Conservation (phyloP, 2,888 invertebrate species). For the Colletes collaris region DNA sequence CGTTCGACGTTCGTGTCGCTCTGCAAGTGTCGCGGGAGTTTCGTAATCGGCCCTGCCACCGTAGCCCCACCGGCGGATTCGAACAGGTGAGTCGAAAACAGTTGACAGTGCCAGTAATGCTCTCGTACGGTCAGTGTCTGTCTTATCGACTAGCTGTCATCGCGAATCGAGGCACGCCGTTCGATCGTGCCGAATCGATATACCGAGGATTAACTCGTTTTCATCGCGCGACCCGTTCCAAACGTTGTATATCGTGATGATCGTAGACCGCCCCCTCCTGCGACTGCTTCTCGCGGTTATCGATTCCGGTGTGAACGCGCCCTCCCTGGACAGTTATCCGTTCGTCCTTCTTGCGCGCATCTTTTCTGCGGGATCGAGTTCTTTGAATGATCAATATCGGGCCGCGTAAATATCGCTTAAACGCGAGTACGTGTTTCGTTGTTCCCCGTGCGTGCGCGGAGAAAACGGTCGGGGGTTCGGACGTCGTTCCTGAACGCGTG, state of each 20-base stretch:
- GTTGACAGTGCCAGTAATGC: neutral
- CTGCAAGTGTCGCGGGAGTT: slow-evolving; percentile 28
- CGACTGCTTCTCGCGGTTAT: slow-evolving; percentile 68
- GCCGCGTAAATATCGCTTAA: slow-evolving; percentile 3
- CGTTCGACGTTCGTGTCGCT: neutral
- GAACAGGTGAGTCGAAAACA: slow-evolving; percentile 59
- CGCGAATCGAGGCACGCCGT: neutral
- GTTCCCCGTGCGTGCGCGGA: neutral
- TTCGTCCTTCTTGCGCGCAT: slow-evolving; percentile 42
- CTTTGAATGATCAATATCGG: slow-evolving; percentile 49
- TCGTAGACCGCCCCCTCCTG: slow-evolving; percentile 55
- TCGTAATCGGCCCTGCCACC: slow-evolving; percentile 31
- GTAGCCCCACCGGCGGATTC: slow-evolving; percentile 30
- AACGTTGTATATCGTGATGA: slow-evolving; percentile 49
- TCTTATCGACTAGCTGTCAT: neutral
- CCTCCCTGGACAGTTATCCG: slow-evolving; percentile 61
- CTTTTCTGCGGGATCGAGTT: slow-evolving; percentile 50
- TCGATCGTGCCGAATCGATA: slow-evolving; percentile 9
- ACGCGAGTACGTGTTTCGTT: neutral
- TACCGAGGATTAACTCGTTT: slow-evolving; percentile 2
- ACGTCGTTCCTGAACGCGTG: slow-evolving; percentile 4
- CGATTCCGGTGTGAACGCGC: slow-evolving; percentile 73
- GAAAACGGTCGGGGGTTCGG: neutral
- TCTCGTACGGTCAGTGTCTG: no score
- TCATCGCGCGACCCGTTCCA: slow-evolving; percentile 43